A percentile compares a stretch with the other conserved stretches of the same genome.
Evolutionary conservation across 2,113 vertebrate species (phyloP).

Genomic region (Ciconia boyciana): DNA sequence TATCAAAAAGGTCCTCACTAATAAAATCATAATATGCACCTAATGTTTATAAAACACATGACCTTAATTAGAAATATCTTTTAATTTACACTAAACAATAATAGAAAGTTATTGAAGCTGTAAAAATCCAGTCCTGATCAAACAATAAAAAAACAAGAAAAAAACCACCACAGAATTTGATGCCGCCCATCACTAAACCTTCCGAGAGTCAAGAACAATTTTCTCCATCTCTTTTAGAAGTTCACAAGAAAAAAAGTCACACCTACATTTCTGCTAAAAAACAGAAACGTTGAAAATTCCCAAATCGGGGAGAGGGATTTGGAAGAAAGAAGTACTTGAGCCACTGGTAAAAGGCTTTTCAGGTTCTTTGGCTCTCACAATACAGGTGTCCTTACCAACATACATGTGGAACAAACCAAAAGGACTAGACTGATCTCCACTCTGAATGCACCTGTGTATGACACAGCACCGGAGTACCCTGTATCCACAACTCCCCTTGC

Average conservation of each 20-base stretch:
- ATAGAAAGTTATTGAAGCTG: not conserved
- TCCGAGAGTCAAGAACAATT: not conserved
- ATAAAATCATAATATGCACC: not conserved
- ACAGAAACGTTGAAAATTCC: not conserved
- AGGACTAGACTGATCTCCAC: not conserved
- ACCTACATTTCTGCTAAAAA: not conserved
- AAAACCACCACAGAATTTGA: not conserved
- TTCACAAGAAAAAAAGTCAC: not conserved
- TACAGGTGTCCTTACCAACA: not conserved
- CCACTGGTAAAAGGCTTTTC: not conserved
- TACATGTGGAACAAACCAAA: not conserved
- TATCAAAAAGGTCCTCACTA: not conserved
- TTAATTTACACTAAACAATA: conserved; percentile 42
- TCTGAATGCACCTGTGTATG: not conserved
- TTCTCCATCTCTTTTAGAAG: not conserved
- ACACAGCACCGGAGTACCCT: not conserved
- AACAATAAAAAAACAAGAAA: not conserved
- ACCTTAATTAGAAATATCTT: conserved; percentile 21
- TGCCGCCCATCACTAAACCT: not conserved
- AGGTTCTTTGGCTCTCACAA: not conserved
- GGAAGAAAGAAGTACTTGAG: not conserved
- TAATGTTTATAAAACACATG: not conserved
- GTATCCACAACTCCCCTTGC: not conserved
- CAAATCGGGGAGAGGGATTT: not conserved
- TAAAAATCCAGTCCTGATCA: not conserved